Percentiles rank a stretch among this genome's conserved stretches.
Conservation (phyloP, 2,797 vertebrate species). For the Sebastes trivittatus region DNA sequence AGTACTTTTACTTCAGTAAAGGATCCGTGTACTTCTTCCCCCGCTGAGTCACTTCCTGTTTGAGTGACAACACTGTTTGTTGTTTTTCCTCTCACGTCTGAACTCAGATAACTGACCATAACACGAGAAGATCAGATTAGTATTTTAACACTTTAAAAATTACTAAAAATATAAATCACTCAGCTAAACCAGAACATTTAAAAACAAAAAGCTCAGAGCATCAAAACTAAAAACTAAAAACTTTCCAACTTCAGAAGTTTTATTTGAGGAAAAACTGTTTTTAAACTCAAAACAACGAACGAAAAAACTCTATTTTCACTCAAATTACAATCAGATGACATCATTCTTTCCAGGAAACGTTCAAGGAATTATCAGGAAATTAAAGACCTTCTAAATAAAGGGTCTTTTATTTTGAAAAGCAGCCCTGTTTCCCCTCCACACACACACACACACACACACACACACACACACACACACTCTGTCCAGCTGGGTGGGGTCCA, state of each 20-base stretch:
- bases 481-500: slow-evolving; percentile 72
- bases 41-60: too few relatives aligned
- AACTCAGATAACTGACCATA: too few relatives aligned
- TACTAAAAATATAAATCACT: neutral
- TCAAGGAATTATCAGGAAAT: neutral
- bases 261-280: neutral
- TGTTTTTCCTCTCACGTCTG: too few relatives aligned
- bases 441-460: neutral
- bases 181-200: neutral
- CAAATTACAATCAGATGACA: neutral
- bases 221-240: neutral
- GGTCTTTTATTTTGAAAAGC: slow-evolving; percentile 18
- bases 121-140: too few relatives aligned
- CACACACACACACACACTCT: neutral
- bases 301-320: too few relatives aligned
- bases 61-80: too few relatives aligned
- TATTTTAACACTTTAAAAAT: too few relatives aligned
- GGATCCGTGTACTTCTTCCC: too few relatives aligned
- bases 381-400: neutral
- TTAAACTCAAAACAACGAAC: neutral
- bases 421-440: neutral
- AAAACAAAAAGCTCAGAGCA: neutral
- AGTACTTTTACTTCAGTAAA: too few relatives aligned
- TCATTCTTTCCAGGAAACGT: neutral
- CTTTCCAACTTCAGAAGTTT: neutral